Conservation (phyloP, 2,888 invertebrate genomes). For the Gymnosoma rotundatum region DNA sequence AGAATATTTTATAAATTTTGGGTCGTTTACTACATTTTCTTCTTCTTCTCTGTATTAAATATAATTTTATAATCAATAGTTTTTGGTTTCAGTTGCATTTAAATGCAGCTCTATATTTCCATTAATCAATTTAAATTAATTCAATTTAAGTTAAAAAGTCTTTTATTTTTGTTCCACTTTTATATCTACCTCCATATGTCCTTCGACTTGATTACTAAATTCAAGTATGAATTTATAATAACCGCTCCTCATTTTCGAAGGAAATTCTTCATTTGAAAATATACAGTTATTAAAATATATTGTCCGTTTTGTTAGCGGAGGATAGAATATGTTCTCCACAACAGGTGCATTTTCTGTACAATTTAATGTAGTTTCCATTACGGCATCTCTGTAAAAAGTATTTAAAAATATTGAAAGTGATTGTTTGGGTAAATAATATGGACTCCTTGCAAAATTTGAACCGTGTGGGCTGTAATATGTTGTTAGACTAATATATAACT, state of each 20-base stretch:
- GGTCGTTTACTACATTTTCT: too few species aligned
- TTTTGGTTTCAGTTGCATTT: too few species aligned
- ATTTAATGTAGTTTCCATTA: neutral
- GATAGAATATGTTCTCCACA: neutral
- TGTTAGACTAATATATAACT: neutral
- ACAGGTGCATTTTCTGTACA: slow-evolving; percentile 22
- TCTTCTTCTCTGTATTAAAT: too few species aligned
- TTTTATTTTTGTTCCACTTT: neutral
- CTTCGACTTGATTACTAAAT: neutral
- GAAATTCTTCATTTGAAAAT: neutral
- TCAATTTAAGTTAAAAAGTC: too few species aligned
- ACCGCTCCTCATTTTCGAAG: neutral
- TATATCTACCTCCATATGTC: neutral
- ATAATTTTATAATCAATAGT: too few species aligned
- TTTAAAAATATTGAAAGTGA: neutral
- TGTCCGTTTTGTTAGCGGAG: slow-evolving; percentile 22
- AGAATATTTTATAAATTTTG: too few species aligned
- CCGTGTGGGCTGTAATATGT: neutral
- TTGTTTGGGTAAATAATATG: neutral
- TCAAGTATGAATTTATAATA: neutral
- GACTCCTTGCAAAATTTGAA: neutral
- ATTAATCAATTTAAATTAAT: too few species aligned
- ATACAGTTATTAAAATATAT: neutral
- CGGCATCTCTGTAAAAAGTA: neutral
- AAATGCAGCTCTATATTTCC: too few species aligned